Conservation (phyloP, 1,140 invertebrate species). For the Lineus longissimus region DNA sequence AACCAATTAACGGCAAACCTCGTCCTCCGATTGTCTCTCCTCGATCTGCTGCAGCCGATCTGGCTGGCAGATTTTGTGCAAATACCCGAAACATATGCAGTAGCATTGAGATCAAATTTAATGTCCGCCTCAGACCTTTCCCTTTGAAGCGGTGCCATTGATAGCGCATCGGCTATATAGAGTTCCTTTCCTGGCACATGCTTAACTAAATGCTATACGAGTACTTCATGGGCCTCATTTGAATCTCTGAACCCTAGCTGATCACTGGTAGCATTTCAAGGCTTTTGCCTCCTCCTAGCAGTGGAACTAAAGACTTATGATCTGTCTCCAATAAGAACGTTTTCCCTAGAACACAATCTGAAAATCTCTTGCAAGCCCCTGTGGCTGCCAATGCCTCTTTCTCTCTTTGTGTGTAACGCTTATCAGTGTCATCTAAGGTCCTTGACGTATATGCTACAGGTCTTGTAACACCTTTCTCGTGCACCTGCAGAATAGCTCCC, state of each 20-base stretch:
- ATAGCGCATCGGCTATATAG: conserved; percentile 13
- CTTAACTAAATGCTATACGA: neutral
- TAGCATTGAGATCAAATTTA: neutral
- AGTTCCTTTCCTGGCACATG: no score
- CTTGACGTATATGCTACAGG: no score
- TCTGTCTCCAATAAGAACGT: no score
- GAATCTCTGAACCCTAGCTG: neutral
- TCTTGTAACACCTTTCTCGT: no score
- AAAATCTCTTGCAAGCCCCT: conserved; percentile 44
- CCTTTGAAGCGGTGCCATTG: conserved; percentile 11
- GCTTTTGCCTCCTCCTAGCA: no score
- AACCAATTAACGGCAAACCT: neutral
- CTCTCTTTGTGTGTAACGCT: conserved; percentile 52
- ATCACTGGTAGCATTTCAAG: no score
- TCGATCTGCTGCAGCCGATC: neutral
- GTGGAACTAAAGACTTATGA: no score
- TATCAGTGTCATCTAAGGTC: conserved; percentile 39
- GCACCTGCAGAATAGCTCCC: no score
- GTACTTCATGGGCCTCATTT: neutral
- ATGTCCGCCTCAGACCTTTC: neutral
- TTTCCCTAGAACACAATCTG: conserved; percentile 46
- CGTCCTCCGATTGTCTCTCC: neutral
- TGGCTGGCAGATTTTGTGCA: neutral
- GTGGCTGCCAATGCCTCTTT: conserved; percentile 51
- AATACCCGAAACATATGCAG: neutral